Evolutionary conservation across 2,797 vertebrate genomes (phyloP), one percentile per base, ranked within the genome.

Genomic region (Protosalanx chinensis): DNA sequence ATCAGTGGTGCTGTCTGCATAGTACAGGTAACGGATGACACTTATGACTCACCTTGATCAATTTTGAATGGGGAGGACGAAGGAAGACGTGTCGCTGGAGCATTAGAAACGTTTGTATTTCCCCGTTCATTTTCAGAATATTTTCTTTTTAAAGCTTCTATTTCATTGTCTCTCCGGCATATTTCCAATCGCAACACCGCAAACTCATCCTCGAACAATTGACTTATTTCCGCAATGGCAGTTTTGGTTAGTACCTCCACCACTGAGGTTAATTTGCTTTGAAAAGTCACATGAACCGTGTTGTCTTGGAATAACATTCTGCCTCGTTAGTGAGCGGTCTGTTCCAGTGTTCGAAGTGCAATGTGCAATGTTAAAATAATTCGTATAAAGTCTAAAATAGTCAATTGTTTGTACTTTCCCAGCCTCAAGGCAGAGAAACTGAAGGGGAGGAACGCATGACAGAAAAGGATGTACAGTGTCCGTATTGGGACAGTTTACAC

Each of bases 141-240:
- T 81, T 87, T 90, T n/a, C 71, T 80, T 64, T 87, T 91, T 33
- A 93, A 77, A 2, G 79, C 76, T 61, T 90, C 82, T 0, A 93
- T 91, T 5, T 93, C 91, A 0, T 78, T 77, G 20, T 93, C 89
- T 46, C 87, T 88, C 3, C 90, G 80, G 30, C 87, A 87, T 3
- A 92, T 83, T 84, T 93, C 90, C 2, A 85, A 64, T 13, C 90
- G 89, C 0, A 93, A 72, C 3, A 90, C 49, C 0, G 84, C 76
- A 62, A 91, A 84, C 2, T 85, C 91, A 73, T 93, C 91, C 72
- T 93, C 91, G 82, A 91, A 92, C 72, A 94, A 81, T 20, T 90
- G 87, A 18, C 86, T 80, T 77, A 93, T 91, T 57, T 93, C 93
- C 16, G 88, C 27, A 65, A 92, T 90, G 5, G 93, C 92, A 7